These are phyloP conservation scores for Drosophila kanapiae DNA, from an alignment of 1,140 invertebrate genomes.

Conservation along the genomic window DNA sequence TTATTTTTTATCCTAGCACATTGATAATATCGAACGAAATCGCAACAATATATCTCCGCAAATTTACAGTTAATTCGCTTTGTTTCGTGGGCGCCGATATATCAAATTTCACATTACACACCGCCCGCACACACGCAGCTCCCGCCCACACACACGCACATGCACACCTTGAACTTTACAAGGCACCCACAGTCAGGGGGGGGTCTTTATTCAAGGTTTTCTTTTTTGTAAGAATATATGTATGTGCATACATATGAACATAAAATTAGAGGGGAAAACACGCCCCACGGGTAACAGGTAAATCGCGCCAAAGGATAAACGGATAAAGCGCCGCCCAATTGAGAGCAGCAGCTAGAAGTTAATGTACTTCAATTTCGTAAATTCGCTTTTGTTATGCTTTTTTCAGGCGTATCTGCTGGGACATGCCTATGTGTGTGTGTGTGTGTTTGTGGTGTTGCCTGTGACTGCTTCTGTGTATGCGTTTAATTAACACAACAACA, in stretches of 20 bases:
- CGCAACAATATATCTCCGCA: background rate
- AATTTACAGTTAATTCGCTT: constrained; percentile 18
- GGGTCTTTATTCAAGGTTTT: constrained; percentile 57
- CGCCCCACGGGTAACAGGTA: constrained; percentile 51
- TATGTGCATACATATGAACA: background rate
- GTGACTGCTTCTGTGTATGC: constrained; percentile 13
- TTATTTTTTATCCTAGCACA: background rate
- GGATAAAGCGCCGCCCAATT: constrained; percentile 16
- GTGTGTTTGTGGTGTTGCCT: no score
- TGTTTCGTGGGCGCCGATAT: constrained; percentile 18
- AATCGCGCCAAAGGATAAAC: constrained; percentile 24
- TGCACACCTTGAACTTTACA: constrained; percentile 71
- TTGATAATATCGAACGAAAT: background rate
- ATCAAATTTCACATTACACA: constrained; percentile 36
- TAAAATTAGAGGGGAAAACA: constrained; percentile 1
- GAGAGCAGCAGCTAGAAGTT: constrained; percentile 28
- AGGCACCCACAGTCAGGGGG: constrained; percentile 25
- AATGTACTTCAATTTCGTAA: constrained; percentile 45
- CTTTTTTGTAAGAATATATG: constrained; percentile 11
- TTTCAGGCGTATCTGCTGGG: constrained; percentile 34
- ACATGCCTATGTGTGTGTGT: constrained; percentile 5
- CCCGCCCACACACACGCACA: constrained; percentile 33
- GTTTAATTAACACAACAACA: constrained; percentile 67
- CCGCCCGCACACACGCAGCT: constrained; percentile 13
- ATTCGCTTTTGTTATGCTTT: constrained; percentile 71